phyloP scores from a whole-genome alignment of 2,113 vertebrate species.

The Cichladusa arquata region DNA sequence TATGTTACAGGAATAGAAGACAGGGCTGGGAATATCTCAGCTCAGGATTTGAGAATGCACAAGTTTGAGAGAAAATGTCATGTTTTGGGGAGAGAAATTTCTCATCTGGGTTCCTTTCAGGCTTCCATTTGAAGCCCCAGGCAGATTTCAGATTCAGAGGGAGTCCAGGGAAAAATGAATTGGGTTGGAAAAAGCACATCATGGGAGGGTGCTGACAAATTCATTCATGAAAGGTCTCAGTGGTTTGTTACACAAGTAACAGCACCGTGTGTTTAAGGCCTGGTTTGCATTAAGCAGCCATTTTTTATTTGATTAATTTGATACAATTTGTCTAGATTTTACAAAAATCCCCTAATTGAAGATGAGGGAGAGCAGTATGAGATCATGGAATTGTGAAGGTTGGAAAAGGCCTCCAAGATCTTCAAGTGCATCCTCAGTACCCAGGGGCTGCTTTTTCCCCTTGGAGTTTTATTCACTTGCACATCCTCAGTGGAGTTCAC shows the following conservation, averaged over 20 bases:
- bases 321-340: neutral
- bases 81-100: neutral
- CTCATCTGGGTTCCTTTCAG: neutral
- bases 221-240: neutral
- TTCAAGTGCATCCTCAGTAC: neutral
- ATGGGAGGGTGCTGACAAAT: neutral
- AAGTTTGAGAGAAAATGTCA: neutral
- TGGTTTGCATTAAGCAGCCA: neutral
- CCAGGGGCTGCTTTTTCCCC: neutral
- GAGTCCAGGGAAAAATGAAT: neutral
- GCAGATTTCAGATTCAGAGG: neutral
- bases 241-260: neutral
- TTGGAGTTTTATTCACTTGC: accelerated
- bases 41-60: neutral
- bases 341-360: neutral
- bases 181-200: neutral
- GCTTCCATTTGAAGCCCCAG: neutral
- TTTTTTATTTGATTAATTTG: neutral
- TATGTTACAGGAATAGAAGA: neutral
- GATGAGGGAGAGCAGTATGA: neutral
- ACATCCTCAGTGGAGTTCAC: accelerated
- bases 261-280: neutral
- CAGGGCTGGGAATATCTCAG: neutral
- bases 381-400: neutral
- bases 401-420: neutral